Evolutionary conservation across 2,113 vertebrate genomes (phyloP).

Genomic region (Delphinapterus leucas): DNA sequence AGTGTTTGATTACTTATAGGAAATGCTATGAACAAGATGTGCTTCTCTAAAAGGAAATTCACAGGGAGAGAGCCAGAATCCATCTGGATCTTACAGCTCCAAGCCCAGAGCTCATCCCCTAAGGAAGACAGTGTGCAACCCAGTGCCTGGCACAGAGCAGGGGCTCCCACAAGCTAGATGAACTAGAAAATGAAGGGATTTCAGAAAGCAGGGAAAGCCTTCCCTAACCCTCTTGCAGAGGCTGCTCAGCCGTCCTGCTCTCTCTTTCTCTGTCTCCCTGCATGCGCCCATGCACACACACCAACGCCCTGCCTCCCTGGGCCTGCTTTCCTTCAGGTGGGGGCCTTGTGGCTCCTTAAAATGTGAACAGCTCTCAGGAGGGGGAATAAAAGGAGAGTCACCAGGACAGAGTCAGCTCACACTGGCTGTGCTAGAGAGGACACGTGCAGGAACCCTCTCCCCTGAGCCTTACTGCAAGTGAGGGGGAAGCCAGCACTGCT

Average conservation of each 20-base stretch:
- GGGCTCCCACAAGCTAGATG: neutral
- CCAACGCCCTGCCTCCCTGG: neutral
- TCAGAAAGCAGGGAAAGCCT: neutral
- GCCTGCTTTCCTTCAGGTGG: neutral
- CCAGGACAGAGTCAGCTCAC: neutral
- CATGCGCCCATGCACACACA: neutral
- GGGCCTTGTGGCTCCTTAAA: neutral
- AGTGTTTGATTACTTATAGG: neutral
- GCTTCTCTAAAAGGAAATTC: neutral
- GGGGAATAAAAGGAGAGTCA: neutral
- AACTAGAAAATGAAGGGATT: neutral
- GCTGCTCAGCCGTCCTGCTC: accelerated
- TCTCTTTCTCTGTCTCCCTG: neutral
- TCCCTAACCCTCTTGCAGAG: neutral
- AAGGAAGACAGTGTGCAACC: neutral
- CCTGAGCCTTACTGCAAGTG: neutral
- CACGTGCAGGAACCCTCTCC: neutral
- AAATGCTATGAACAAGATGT: neutral
- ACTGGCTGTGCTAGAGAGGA: neutral
- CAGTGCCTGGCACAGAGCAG: neutral
- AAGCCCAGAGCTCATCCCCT: neutral
- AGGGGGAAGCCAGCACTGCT: neutral
- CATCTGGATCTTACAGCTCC: neutral
- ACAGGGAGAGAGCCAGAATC: neutral
- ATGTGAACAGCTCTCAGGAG: neutral